phyloP scores from a whole-genome alignment of 2,888 invertebrate genomes.

The Lasiommata megera region DNA sequence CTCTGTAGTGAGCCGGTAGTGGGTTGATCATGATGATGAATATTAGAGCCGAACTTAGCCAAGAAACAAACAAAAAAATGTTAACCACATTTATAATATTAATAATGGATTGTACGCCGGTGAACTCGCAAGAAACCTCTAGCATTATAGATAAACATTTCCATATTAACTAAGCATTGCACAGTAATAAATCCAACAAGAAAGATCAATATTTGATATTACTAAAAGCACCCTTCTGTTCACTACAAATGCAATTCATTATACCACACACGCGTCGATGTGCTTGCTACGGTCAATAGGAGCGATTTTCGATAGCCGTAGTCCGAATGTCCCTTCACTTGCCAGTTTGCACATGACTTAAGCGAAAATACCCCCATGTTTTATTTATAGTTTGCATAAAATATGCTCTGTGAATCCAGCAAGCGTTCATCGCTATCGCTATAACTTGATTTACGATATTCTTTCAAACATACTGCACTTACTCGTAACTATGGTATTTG shows the following conservation, averaged over 20 bases:
- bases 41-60: too few relatives aligned
- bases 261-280: slow-evolving; percentile 43
- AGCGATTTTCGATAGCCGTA: slow-evolving; percentile 31
- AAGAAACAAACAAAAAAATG: too few relatives aligned
- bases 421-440: slow-evolving; percentile 5
- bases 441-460: slow-evolving; percentile 2
- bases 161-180: too few relatives aligned
- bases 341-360: slow-evolving; percentile 21
- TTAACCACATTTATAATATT: too few relatives aligned
- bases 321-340: slow-evolving; percentile 13
- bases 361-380: slow-evolving; percentile 27
- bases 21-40: too few relatives aligned
- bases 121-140: too few relatives aligned
- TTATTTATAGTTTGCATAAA: slow-evolving; percentile 27
- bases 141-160: too few relatives aligned
- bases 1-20: too few relatives aligned
- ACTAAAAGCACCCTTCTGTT: slow-evolving; percentile 62
- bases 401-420: slow-evolving; percentile 20
- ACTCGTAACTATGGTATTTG: too few relatives aligned
- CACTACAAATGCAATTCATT: slow-evolving; percentile 47
- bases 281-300: slow-evolving; percentile 35
- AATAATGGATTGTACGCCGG: too few relatives aligned
- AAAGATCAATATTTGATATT: slow-evolving; percentile 67
- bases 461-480: too few relatives aligned
- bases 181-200: slow-evolving; percentile 38